Base-by-base conservation (phyloP, 2,797 vertebrate species). In the Thamnophis elegans region DNA sequence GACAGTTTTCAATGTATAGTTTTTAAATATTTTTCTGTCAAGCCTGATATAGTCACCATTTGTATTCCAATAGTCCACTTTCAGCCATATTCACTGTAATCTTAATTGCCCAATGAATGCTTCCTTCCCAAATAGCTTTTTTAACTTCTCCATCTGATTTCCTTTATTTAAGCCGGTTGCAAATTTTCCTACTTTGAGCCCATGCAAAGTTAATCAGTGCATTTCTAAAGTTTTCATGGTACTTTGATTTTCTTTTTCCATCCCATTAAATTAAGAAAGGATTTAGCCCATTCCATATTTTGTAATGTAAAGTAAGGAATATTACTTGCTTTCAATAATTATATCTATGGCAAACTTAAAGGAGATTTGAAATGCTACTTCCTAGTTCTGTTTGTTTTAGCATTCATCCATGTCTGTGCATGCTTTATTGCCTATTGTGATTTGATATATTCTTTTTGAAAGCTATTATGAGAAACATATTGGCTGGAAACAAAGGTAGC, bases 221-320 rank as follows among this genome's bases (percentile, higher is more conserved):
- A 54, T 62, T 68, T 54, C n/a, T 89, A 89, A 54, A 89, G 89
- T 54, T 89, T 65, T 89, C 89, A 73, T 89, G 20, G 36, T 51
- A 73, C 47, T 54, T 68, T 53, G 51, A 89, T 68, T 68, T 53
- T 68, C 62, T 68, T 89, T n/a, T 51, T 89, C 47, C 53, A 53
- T 68, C 53, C 42, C 20, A 68, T 54, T 68, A 47, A 89, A 68
- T 65, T 58, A 25, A 53, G 42, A 68, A 89, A 89, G 88, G 47
- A 18, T 53, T 89, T 65, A 89, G 88, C 36, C 36, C 51, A 53
- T 51, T 11, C 22, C 55, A 56, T 58, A 58, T 88, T 56, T 56
- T 88, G n/a, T 88, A 58, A 88, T 82, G 78, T 82, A 82, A 82
- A 42, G 73, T 82, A 53, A 51, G 26, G 26, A n/a, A 86, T 86